Conservation (phyloP, 2,888 invertebrate species). For the Zaprionus lineosus region DNA sequence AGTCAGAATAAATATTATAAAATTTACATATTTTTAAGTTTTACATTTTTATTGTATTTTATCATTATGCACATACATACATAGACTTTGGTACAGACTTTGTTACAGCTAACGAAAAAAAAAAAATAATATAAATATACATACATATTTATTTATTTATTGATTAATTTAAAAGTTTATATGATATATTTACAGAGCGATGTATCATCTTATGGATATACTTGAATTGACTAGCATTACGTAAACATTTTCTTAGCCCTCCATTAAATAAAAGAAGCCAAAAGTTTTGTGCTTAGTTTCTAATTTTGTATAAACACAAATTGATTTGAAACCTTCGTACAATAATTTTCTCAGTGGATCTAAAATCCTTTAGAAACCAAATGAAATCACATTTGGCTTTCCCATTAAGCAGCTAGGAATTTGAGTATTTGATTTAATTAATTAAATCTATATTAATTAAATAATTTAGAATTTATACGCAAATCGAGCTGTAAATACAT, state of each 20-base stretch:
- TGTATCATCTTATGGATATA: constrained; percentile 1
- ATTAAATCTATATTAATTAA: constrained; percentile 23
- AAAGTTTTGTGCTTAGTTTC: neutral
- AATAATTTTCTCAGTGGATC: too few species aligned
- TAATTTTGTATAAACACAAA: neutral
- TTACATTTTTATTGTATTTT: constrained; percentile 49
- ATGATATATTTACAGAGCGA: constrained; percentile 21
- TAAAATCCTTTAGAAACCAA: too few species aligned
- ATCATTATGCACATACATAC: constrained; percentile 33
- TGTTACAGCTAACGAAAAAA: constrained; percentile 41
- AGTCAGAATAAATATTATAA: neutral
- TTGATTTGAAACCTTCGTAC: too few species aligned
- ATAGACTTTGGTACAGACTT: constrained; percentile 40
- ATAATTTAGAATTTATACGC: constrained; percentile 22
- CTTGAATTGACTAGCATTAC: constrained; percentile 60
- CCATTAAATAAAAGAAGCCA: constrained; percentile 9
- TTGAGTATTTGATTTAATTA: constrained; percentile 31
- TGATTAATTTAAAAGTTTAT: constrained; percentile 17
- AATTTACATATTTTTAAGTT: constrained; percentile 15
- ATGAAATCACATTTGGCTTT: constrained; percentile 12
- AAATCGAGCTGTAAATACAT: constrained; percentile 12
- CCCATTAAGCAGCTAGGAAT: constrained; percentile 14
- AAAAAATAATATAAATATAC: constrained; percentile 5
- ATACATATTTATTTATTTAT: neutral
- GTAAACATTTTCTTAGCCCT: constrained; percentile 25